phyloP scores from a whole-genome alignment of 2,113 vertebrate species.

The rabbit (Oryctolagus cuniculus) region mOryCun1.1 NC_091441.1:16046001-16046500 shows the following conservation, averaged over 20 bases:
- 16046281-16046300: neutral
- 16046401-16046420: no score
- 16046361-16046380: neutral
- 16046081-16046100: neutral
- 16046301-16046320: neutral
- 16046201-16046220: neutral
- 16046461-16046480: no score
- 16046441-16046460: no score
- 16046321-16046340: neutral
- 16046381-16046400: no score
- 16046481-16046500: no score
- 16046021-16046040: neutral
- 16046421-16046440: no score
- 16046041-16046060: neutral
- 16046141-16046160: neutral
- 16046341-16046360: neutral
- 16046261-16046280: neutral
- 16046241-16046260: neutral
- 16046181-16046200: neutral
- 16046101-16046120: neutral
- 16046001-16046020: no score
- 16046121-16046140: neutral
- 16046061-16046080: neutral
- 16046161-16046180: neutral
- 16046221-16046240: neutral